phyloP scores from a whole-genome alignment of 2,888 invertebrate species.

The Kuschelorhynchus macadamiae region DNA sequence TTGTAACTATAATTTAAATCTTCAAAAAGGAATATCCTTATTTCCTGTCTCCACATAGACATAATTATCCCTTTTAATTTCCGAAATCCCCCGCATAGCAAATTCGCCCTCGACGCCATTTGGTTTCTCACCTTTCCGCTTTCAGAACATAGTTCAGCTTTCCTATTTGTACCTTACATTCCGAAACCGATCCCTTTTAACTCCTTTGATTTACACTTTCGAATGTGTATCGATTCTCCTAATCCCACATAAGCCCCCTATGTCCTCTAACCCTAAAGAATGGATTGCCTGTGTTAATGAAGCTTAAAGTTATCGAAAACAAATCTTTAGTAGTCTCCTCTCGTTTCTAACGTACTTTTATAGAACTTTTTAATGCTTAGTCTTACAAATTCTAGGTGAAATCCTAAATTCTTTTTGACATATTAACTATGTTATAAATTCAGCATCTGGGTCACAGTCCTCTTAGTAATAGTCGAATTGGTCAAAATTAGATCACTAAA shows the following conservation, averaged over 20 bases:
- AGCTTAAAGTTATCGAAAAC: slow-evolving; percentile 41
- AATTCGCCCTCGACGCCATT: slow-evolving; percentile 26
- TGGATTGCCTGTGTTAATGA: slow-evolving; percentile 40
- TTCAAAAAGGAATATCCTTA: too few species aligned
- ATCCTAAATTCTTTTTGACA: too few species aligned
- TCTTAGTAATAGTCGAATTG: too few species aligned
- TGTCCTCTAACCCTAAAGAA: slow-evolving; percentile 55
- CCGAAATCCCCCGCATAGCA: slow-evolving; percentile 46
- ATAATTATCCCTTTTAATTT: slow-evolving; percentile 24
- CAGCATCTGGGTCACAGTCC: too few species aligned
- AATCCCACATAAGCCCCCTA: slow-evolving; percentile 55
- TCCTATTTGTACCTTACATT: slow-evolving; percentile 45
- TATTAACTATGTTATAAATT: too few species aligned
- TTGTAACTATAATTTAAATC: too few species aligned
- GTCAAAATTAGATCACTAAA: too few species aligned
- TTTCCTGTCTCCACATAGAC: neutral
- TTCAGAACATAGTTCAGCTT: slow-evolving; percentile 44
- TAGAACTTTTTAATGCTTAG: too few species aligned
- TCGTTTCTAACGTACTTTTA: neutral
- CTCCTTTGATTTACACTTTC: slow-evolving; percentile 59
- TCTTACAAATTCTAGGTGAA: too few species aligned
- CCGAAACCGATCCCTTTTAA: slow-evolving; percentile 45
- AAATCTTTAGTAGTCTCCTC: slow-evolving; percentile 15
- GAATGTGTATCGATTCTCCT: slow-evolving; percentile 59
- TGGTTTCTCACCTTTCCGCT: slow-evolving; percentile 37